A percentile compares a stretch with the other conserved stretches of the same genome.
These are phyloP conservation scores for Poecilia gillii DNA, from an alignment of 2,797 vertebrate genomes.

Conservation along the genomic window DNA sequence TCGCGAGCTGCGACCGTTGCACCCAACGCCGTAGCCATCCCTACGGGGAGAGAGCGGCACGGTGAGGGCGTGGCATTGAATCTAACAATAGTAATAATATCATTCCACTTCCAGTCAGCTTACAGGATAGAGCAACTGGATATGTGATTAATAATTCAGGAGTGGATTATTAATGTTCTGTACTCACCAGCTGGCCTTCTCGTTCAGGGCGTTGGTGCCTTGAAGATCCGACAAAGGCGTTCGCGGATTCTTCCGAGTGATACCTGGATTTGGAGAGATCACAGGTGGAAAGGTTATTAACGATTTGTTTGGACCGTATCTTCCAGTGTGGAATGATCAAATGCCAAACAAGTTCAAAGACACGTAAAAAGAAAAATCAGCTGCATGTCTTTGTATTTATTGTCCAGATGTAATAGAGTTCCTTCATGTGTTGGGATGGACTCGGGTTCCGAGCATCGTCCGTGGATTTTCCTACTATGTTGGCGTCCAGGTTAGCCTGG, in stretches of 20 bases:
- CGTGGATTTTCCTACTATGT: neutral
- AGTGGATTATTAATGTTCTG: neutral
- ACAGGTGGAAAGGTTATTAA: neutral
- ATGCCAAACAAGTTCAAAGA: neutral
- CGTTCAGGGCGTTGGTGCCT: conserved; percentile 90
- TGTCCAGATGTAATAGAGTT: neutral
- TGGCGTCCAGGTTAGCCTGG: too few species aligned
- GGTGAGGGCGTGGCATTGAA: neutral
- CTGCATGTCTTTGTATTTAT: neutral
- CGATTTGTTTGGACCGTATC: neutral
- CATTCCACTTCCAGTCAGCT: neutral
- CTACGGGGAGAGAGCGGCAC: conserved; percentile 26
- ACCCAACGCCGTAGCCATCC: conserved; percentile 78
- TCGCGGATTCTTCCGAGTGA: conserved; percentile 88
- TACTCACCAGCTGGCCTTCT: conserved; percentile 85
- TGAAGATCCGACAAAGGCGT: conserved; percentile 93
- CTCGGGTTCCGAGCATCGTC: neutral
- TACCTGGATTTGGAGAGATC: conserved; percentile 72
- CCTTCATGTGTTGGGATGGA: neutral
- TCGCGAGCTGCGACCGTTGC: conserved; percentile 85
- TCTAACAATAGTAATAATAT: neutral
- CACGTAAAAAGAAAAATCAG: neutral
- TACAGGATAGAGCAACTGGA: neutral
- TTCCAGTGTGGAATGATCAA: neutral
- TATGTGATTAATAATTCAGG: neutral